Percentiles rank a stretch among this genome's conserved stretches.
Conservation (phyloP, 2,113 vertebrate genomes). For the Oxyruncus cristatus region DNA sequence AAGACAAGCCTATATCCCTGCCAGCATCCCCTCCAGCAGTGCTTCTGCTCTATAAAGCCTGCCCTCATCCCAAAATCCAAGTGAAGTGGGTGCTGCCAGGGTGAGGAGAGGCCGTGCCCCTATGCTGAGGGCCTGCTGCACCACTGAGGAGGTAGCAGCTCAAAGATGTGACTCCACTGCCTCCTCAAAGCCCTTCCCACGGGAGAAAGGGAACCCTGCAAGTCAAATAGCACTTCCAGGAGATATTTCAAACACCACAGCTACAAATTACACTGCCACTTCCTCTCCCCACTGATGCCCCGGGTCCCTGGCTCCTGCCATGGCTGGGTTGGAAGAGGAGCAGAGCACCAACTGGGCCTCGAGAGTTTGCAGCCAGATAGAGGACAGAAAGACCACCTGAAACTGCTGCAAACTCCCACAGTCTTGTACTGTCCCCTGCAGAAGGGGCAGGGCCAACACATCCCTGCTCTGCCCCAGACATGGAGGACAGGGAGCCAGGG, state of each 20-base stretch:
- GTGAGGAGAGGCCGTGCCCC: rapidly evolving
- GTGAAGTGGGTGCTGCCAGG: neutral
- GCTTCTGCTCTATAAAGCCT: neutral
- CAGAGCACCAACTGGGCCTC: neutral
- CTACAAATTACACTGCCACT: rapidly evolving
- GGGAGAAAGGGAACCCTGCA: neutral
- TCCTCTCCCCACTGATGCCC: neutral
- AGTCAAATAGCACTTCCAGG: neutral
- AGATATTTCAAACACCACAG: neutral
- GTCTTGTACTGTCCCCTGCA: rapidly evolving
- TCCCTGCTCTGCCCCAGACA: neutral
- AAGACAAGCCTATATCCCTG: too few species aligned
- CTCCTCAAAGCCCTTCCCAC: neutral
- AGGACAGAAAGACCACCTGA: neutral
- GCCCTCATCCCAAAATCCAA: neutral
- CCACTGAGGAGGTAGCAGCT: neutral
- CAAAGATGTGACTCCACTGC: neutral
- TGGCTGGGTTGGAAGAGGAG: neutral
- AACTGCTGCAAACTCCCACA: neutral
- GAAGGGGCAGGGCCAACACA: neutral
- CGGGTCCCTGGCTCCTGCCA: neutral
- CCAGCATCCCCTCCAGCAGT: neutral
- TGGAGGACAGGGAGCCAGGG: neutral
- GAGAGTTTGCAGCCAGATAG: neutral
- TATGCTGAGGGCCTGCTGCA: neutral